Percentiles rank a stretch among this genome's conserved stretches.
Conservation (phyloP, 2,113 vertebrate species). For the Cochlearius cochlearius region DNA sequence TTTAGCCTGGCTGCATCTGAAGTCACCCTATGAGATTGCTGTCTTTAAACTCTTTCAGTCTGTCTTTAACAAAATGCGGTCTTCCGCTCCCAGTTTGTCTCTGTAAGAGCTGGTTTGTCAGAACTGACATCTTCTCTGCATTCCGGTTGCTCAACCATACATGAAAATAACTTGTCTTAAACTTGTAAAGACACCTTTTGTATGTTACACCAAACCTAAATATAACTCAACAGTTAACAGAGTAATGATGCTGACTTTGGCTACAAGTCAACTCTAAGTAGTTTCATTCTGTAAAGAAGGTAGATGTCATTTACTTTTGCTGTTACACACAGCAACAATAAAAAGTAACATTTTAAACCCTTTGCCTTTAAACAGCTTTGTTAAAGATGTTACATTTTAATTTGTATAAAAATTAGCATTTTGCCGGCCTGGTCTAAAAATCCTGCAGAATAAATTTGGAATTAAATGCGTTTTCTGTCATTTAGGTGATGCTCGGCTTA, state of each 20-base stretch:
- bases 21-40: background rate
- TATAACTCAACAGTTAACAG: background rate
- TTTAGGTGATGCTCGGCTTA: slow-evolving; percentile 87
- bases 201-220: background rate
- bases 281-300: background rate
- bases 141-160: background rate
- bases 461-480: background rate
- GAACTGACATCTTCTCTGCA: background rate
- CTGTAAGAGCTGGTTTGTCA: background rate
- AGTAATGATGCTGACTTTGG: background rate
- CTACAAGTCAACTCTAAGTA: background rate
- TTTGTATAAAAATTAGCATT: background rate
- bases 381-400: background rate
- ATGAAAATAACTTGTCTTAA: background rate
- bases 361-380: background rate
- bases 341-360: background rate
- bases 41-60: background rate
- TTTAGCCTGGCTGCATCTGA: background rate
- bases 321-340: background rate
- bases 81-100: background rate
- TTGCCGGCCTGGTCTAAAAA: background rate
- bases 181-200: background rate
- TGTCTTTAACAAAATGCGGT: background rate
- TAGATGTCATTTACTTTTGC: background rate
- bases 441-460: background rate